A percentile compares a stretch with the other conserved stretches of the same genome.
Conservation (phyloP, 2,113 vertebrate genomes). For the Hippopotamus amphibius region DNA sequence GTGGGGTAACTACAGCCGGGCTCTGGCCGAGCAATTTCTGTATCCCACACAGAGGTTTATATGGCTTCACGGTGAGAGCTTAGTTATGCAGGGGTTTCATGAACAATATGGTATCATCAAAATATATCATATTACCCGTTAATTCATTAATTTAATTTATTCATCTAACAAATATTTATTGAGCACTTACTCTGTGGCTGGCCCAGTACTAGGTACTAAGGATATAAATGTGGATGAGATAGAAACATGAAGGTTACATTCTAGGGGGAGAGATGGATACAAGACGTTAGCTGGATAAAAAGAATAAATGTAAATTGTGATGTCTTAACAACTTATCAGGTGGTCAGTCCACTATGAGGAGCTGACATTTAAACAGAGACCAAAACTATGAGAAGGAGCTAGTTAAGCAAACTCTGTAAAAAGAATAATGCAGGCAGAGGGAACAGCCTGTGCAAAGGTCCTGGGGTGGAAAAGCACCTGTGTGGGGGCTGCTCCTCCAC, state of each 20-base stretch:
- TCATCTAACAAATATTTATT: constrained; percentile 35
- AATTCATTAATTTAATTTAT: background rate
- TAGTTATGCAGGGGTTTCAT: background rate
- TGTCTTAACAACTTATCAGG: background rate
- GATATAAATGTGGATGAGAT: constrained; percentile 24
- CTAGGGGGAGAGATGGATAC: background rate
- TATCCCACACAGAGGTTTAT: background rate
- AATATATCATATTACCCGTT: background rate
- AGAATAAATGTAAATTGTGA: background rate
- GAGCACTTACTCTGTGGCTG: background rate
- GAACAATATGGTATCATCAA: background rate
- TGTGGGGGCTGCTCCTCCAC: background rate
- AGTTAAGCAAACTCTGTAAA: background rate
- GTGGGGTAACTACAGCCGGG: background rate
- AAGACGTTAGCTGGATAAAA: background rate
- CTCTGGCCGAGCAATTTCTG: background rate
- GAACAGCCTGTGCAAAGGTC: background rate
- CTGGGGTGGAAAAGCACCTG: background rate
- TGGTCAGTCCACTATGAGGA: background rate
- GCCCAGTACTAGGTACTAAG: background rate
- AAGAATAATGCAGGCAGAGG: background rate
- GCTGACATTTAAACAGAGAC: background rate
- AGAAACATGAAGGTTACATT: constrained; percentile 12
- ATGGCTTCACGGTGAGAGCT: background rate
- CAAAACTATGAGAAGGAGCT: background rate